These are phyloP conservation scores for Lepidonotus clava DNA, from an alignment of 2,888 invertebrate species.

Conservation along the genomic window DNA sequence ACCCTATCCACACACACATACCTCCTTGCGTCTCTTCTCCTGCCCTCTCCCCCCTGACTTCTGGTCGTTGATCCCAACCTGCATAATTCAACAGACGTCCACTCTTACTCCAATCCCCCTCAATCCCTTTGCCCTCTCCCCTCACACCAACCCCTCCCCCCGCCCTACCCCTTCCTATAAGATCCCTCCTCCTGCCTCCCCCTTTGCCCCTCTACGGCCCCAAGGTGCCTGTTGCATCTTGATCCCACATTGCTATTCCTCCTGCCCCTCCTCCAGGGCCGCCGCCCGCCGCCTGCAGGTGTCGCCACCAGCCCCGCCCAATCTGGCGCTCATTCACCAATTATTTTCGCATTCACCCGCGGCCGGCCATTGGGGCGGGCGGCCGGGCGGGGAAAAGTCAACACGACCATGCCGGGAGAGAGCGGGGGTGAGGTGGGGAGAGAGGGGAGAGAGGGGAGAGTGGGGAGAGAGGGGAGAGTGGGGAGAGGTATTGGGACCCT, in stretches of 20 bases:
- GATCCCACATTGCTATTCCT: conserved; percentile 42
- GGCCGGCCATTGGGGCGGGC: not conserved
- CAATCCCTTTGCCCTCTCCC: not conserved
- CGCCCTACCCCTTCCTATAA: not conserved
- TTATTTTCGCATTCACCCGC: not conserved
- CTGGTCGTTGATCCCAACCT: no score
- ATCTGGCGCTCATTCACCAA: not conserved
- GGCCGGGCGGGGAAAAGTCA: not conserved
- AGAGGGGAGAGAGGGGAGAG: no score
- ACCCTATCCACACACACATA: no score
- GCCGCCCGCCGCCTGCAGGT: not conserved
- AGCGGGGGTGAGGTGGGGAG: no score
- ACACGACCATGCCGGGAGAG: no score
- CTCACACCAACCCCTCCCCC: not conserved
- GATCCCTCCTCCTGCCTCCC: not conserved
- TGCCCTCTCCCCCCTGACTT: not conserved
- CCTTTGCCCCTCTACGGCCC: not conserved
- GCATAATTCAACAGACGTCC: no score
- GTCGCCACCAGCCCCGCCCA: not conserved
- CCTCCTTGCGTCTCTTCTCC: no score
- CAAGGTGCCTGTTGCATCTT: conserved; percentile 26
- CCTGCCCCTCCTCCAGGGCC: not conserved
- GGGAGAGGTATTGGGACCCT: no score
- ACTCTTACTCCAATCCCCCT: not conserved
- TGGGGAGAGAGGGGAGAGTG: no score